Conservation (phyloP, 1,140 invertebrate species). For the Eueides isabella region DNA sequence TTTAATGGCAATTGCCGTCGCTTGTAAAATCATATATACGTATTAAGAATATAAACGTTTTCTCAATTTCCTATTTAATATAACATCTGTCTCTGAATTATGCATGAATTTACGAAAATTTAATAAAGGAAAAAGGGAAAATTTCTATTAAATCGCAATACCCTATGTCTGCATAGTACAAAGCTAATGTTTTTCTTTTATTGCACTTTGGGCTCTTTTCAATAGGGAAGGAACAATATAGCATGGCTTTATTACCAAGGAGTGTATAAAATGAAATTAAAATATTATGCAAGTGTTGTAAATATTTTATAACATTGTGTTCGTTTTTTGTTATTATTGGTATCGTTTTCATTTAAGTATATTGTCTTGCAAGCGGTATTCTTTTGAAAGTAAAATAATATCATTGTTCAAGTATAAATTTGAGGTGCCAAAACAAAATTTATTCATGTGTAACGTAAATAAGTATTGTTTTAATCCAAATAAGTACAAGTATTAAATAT, state of each 20-base stretch:
- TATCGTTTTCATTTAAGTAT: conserved; percentile 6
- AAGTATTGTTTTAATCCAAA: conserved; percentile 4
- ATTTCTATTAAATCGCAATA: not conserved
- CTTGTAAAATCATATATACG: too few relatives aligned
- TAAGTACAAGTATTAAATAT: not conserved
- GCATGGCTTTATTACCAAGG: not conserved
- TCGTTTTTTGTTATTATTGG: not conserved
- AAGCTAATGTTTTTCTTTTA: not conserved
- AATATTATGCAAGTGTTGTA: not conserved
- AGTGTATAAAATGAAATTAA: not conserved
- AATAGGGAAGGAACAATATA: not conserved
- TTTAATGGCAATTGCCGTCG: too few relatives aligned
- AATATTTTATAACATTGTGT: not conserved
- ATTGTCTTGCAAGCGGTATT: not conserved
- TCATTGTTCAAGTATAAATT: conserved; percentile 26
- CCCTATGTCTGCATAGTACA: not conserved
- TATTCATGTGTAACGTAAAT: conserved; percentile 21
- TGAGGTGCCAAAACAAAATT: conserved; percentile 15
- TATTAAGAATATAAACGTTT: not conserved
- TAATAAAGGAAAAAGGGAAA: not conserved
- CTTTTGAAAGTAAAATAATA: conserved; percentile 16
- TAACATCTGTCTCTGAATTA: not conserved
- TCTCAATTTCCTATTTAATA: not conserved
- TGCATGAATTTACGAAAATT: not conserved
- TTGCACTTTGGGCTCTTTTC: not conserved